Evolutionary conservation across 2,797 vertebrate species (phyloP).

Genomic region (Tauraco hartlaubi): DNA sequence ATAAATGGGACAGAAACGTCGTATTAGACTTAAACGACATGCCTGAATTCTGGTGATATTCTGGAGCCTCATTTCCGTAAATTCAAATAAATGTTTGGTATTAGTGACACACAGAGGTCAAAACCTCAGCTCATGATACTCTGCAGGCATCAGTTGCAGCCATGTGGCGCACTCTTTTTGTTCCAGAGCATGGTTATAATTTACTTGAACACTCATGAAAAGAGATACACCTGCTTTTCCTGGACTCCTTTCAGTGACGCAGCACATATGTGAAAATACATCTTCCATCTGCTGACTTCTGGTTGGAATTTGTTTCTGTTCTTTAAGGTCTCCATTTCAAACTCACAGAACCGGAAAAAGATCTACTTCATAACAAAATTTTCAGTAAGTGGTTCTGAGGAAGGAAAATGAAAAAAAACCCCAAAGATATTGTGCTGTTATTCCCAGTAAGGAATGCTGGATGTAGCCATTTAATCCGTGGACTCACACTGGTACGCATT

Average conservation of each 20-base stretch:
- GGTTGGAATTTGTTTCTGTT: not conserved
- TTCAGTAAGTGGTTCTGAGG: not conserved
- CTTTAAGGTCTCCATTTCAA: not conserved
- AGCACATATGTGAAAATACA: not conserved
- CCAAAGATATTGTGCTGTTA: not conserved
- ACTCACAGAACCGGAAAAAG: not conserved
- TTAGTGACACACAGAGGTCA: not conserved
- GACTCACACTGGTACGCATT: not conserved
- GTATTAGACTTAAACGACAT: not conserved
- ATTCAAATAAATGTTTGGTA: not conserved
- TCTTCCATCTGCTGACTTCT: not conserved
- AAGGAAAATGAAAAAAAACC: not conserved
- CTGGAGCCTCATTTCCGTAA: not conserved
- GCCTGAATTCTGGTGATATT: not conserved
- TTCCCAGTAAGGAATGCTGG: not conserved
- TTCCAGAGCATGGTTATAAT: not conserved
- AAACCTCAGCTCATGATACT: not conserved
- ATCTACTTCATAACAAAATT: not conserved
- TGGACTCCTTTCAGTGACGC: not conserved
- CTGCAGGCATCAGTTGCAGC: not conserved
- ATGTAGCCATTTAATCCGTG: not conserved
- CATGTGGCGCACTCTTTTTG: not conserved
- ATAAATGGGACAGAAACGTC: not conserved
- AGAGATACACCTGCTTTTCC: constrained; percentile 46
- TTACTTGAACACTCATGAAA: not conserved